Evolutionary conservation across 2,797 vertebrate species (phyloP).

Genomic region (Falco biarmicus): DNA sequence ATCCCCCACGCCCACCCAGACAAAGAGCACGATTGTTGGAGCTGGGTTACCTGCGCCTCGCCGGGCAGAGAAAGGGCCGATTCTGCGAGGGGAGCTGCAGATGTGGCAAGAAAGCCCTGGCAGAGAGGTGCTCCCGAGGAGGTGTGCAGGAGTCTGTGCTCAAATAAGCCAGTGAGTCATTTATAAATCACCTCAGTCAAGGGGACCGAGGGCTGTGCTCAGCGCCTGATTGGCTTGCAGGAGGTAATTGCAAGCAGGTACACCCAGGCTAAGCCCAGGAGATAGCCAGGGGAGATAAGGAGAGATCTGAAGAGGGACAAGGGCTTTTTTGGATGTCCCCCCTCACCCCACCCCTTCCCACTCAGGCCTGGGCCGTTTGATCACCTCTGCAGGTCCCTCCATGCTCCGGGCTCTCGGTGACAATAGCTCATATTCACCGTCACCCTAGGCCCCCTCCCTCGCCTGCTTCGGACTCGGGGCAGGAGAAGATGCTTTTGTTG

Average conservation of each 20-base stretch:
- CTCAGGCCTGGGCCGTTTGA: slow-evolving; percentile 74
- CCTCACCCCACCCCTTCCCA: slow-evolving; percentile 21
- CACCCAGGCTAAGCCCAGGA: slow-evolving; percentile 75
- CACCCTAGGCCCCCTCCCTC: slow-evolving; percentile 24
- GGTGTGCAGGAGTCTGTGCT: slow-evolving; percentile 75
- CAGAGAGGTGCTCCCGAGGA: slow-evolving; percentile 71
- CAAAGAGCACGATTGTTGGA: slow-evolving; percentile 74
- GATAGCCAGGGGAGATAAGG: slow-evolving; percentile 82
- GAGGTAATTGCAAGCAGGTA: slow-evolving; percentile 80
- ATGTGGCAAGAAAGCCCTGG: slow-evolving; percentile 67
- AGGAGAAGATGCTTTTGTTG: slow-evolving; percentile 59
- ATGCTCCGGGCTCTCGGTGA: slow-evolving; percentile 55
- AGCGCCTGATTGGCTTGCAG: slow-evolving; percentile 79
- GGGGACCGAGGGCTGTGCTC: slow-evolving; percentile 77
- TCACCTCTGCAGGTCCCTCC: slow-evolving; percentile 74
- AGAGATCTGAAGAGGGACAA: slow-evolving; percentile 77
- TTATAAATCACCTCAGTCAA: slow-evolving; percentile 83
- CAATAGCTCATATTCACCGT: slow-evolving; percentile 80
- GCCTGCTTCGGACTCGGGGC: not conserved
- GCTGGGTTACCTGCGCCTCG: slow-evolving; percentile 74
- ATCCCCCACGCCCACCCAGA: slow-evolving; percentile 70
- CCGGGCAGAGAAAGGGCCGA: slow-evolving; percentile 47
- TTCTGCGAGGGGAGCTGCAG: slow-evolving; percentile 63
- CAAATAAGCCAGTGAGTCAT: slow-evolving; percentile 78
- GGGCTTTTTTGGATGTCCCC: slow-evolving; percentile 77